Base-by-base conservation (phyloP, 2,888 invertebrate genomes). In the Sussaba pulchella region DNA sequence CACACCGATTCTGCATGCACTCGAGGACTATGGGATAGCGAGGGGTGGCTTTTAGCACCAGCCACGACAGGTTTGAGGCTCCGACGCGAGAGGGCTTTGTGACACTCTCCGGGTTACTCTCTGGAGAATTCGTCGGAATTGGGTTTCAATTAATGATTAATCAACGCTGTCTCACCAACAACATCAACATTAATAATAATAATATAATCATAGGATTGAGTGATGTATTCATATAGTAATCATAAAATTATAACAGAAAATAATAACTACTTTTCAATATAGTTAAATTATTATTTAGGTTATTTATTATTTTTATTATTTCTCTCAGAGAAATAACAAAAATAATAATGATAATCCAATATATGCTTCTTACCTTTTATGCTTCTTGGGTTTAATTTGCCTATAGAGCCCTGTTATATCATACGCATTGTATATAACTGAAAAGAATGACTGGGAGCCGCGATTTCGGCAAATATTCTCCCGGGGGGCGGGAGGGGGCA, bases 1-100 rank as follows among this genome's bases (percentile, higher is more conserved):
- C 52, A 39, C 52, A 67, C 67, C 67, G 52, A 67, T 67, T 67
- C 52, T 67, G 52, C 67, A 67, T 67, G 67, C 67, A 67, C 67
- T 67, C 39, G 67, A 67, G 52, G 67, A 67, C 67, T 52, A 50
- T 39, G 1, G 52, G 10, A 21, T n/a, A n/a, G 57, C 31, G 14
- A 5, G 45, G 24, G 64, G 10, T 52, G 39, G 67, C 67, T 67
- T 67, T 67, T 67, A 52, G 52, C 50, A 52, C 26, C 24, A 19
- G 9, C 52, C 39, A 2, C 52, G 39, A 14, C n/a, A n/a, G 52
- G 39, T 39, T 50, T 50, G 52, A 36, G 17, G 67, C 52, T 67
- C n/a, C 24, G 39, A 24, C 26, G 21, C 66, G 52, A 52, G 39
- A 67, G 39, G 19, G 52, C 41, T 10, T 52, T 39, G 52, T 52